Conservation (phyloP, 2,888 invertebrate species). For the Acronicta leporina region DNA sequence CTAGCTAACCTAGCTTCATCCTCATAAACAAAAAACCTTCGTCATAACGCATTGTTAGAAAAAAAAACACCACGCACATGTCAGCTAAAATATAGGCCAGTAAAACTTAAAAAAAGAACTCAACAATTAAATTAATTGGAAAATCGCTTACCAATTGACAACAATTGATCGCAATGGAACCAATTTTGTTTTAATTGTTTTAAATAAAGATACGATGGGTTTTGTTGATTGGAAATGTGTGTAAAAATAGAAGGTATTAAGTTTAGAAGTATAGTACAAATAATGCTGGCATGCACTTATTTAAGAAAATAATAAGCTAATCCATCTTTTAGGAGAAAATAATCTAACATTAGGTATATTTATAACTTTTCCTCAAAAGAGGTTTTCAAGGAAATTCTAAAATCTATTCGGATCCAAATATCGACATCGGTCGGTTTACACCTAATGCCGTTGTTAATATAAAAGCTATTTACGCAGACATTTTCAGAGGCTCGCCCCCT, state of each 20-base stretch:
- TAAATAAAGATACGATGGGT: slow-evolving; percentile 52
- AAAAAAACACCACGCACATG: not conserved
- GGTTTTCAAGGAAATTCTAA: too few species aligned
- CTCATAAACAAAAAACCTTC: too few species aligned
- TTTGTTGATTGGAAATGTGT: slow-evolving; percentile 17
- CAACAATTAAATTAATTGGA: slow-evolving; percentile 60
- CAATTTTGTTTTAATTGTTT: slow-evolving; percentile 63
- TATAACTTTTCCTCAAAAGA: too few species aligned
- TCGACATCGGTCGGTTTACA: too few species aligned
- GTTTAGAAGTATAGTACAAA: not conserved
- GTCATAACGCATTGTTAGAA: not conserved
- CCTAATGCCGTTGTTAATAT: too few species aligned
- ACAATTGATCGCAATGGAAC: slow-evolving; percentile 64
- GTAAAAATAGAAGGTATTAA: not conserved
- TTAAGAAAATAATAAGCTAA: too few species aligned
- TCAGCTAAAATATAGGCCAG: slow-evolving; percentile 52
- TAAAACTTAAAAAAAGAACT: slow-evolving; percentile 51
- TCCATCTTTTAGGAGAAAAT: too few species aligned
- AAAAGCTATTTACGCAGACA: too few species aligned
- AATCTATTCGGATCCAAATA: too few species aligned
- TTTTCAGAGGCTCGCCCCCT: too few species aligned
- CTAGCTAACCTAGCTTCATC: not conserved
- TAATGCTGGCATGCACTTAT: too few species aligned
- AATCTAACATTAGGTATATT: too few species aligned
- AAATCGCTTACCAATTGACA: slow-evolving; percentile 66